Conservation (phyloP, 2,888 invertebrate species). For the Apodemia zela region DNA sequence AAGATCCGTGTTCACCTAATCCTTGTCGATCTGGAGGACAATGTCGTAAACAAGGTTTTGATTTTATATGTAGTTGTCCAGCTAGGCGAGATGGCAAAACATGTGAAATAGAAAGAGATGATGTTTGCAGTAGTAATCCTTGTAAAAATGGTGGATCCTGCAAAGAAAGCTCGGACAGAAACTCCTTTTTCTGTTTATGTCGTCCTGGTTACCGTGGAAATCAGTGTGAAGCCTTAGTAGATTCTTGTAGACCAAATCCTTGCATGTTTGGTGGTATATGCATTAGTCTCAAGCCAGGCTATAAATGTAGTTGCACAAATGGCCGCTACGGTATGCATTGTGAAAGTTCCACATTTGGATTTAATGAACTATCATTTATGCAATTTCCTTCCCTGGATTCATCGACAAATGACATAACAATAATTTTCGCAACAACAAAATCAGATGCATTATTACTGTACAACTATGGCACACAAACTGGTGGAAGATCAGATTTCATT, state of each 20-base stretch:
- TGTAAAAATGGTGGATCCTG: constrained; percentile 96
- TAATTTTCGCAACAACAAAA: constrained; percentile 94
- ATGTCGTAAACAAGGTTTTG: constrained; percentile 91
- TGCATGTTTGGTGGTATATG: constrained; percentile 94
- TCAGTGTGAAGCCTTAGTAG: constrained; percentile 92
- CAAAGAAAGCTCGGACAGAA: constrained; percentile 91
- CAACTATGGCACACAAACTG: constrained; percentile 93
- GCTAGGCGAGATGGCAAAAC: constrained; percentile 88
- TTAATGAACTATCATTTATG: constrained; percentile 94
- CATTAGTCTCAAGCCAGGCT: constrained; percentile 92
- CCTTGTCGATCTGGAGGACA: constrained; percentile 92
- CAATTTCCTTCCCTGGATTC: constrained; percentile 92
- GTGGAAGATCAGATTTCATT: constrained; percentile 94
- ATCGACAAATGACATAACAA: constrained; percentile 93
- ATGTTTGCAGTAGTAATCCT: constrained; percentile 91
- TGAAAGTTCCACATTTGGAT: constrained; percentile 94
- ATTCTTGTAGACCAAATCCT: constrained; percentile 96
- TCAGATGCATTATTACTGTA: constrained; percentile 92
- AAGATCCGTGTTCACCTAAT: constrained; percentile 94
- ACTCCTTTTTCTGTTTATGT: constrained; percentile 95
- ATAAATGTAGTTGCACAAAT: constrained; percentile 91
- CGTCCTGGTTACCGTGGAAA: constrained; percentile 95
- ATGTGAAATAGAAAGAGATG: constrained; percentile 91
- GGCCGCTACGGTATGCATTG: constrained; percentile 95
- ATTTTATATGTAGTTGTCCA: constrained; percentile 91